Conservation (phyloP, 1,140 invertebrate genomes). For the Adoxophyes honmai region DNA sequence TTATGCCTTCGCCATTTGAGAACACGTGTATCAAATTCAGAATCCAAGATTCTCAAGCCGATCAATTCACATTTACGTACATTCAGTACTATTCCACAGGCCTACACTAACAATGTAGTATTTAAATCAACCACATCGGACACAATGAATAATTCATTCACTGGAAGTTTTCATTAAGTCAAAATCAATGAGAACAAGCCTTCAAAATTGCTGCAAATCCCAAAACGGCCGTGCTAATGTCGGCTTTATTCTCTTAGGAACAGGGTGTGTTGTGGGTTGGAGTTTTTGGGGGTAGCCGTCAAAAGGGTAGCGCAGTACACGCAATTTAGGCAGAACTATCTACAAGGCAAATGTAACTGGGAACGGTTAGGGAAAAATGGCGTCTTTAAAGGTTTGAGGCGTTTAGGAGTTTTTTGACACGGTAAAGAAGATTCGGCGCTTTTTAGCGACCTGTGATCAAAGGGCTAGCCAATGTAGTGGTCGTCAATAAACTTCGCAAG, state of each 20-base stretch:
- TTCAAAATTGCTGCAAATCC: background rate
- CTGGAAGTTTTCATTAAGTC: constrained; percentile 11
- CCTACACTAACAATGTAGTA: background rate
- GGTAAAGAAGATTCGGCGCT: no score
- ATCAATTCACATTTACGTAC: no score
- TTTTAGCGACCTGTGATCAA: no score
- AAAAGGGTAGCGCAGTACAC: background rate
- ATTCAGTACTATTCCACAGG: no score
- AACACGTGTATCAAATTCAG: no score
- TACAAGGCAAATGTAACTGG: constrained; percentile 4
- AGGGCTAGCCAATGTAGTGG: no score
- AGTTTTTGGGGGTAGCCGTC: background rate
- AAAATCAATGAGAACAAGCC: constrained; percentile 4
- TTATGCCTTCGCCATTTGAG: no score
- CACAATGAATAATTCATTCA: background rate
- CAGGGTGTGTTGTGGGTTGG: background rate
- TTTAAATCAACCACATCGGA: constrained; percentile 3
- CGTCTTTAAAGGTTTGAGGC: no score
- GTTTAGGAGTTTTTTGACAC: no score
- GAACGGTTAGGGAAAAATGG: background rate
- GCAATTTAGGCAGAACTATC: background rate
- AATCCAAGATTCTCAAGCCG: no score
- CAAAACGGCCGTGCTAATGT: background rate
- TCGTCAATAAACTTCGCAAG: no score
- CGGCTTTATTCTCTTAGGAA: background rate